Evolutionary conservation across 2,113 vertebrate genomes (phyloP).

Genomic region (Pelecanus crispus): DNA sequence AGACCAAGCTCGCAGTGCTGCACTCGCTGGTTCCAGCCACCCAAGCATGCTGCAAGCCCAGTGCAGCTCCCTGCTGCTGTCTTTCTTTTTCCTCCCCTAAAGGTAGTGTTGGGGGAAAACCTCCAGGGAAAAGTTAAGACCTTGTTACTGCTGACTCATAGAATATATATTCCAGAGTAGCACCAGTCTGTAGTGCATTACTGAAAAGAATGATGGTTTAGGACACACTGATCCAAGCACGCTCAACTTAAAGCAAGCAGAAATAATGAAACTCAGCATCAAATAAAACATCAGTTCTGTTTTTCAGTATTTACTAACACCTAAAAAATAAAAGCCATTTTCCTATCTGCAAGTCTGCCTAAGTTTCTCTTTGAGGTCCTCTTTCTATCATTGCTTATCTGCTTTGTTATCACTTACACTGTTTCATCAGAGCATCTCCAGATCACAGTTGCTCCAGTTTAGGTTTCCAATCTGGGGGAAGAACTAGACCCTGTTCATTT

Average conservation of each 20-base stretch:
- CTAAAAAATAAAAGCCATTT: neutral
- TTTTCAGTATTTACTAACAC: neutral
- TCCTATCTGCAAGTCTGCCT: neutral
- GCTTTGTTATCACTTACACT: neutral
- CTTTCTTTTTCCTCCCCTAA: neutral
- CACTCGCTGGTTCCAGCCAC: neutral
- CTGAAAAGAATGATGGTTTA: neutral
- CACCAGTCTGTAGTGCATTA: neutral
- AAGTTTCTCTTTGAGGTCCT: neutral
- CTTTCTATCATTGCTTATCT: neutral
- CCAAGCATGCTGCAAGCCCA: rapidly evolving
- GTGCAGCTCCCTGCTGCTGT: neutral
- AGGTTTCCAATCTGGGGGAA: neutral
- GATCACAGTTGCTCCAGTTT: neutral
- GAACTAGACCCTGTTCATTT: neutral
- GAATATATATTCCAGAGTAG: neutral
- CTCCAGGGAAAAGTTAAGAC: neutral
- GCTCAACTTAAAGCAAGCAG: neutral
- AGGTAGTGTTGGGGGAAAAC: neutral
- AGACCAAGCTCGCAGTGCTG: rapidly evolving
- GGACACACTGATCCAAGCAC: neutral
- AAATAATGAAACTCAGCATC: neutral
- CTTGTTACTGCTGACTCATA: neutral
- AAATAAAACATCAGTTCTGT: neutral
- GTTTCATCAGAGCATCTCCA: neutral